These are phyloP conservation scores for Priocnemis perturbator DNA, from an alignment of 2,888 invertebrate species.

Conservation along the genomic window DNA sequence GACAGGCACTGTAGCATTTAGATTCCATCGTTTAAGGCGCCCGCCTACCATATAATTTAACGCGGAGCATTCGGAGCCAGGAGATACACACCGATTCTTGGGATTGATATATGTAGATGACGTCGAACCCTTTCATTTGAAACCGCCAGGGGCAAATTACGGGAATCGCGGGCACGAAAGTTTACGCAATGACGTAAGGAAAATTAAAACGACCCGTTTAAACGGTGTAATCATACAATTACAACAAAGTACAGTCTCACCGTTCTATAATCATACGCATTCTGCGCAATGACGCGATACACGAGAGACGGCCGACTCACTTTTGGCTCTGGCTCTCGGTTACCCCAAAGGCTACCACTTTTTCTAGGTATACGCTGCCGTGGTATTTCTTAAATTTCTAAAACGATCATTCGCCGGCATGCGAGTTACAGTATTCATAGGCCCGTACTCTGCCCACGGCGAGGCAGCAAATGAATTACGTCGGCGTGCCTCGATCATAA, in stretches of 20 bases:
- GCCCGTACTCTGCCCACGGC: too few relatives aligned
- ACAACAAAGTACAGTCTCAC: constrained; percentile 47
- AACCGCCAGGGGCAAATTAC: constrained; percentile 28
- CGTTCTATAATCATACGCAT: constrained; percentile 43
- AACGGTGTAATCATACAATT: constrained; percentile 52
- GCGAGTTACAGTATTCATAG: too few relatives aligned
- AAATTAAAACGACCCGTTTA: constrained; percentile 53
- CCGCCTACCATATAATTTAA: constrained; percentile 45
- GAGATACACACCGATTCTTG: constrained; percentile 32
- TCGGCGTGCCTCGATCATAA: too few relatives aligned
- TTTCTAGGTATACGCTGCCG: too few relatives aligned
- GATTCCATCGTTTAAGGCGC: constrained; percentile 58
- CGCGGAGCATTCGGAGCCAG: constrained; percentile 23
- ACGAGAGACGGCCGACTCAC: neutral
- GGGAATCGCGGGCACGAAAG: neutral
- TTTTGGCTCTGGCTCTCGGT: too few relatives aligned
- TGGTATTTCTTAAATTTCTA: neutral
- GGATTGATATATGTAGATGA: constrained; percentile 51
- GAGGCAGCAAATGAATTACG: too few relatives aligned
- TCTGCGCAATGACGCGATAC: constrained; percentile 16
- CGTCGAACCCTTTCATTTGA: constrained; percentile 53
- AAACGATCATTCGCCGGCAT: neutral
- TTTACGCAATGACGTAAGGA: constrained; percentile 51
- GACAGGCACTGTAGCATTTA: constrained; percentile 56
- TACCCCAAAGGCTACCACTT: too few relatives aligned